Conservation (phyloP, 2,888 invertebrate species). For the Myathropa florea region DNA sequence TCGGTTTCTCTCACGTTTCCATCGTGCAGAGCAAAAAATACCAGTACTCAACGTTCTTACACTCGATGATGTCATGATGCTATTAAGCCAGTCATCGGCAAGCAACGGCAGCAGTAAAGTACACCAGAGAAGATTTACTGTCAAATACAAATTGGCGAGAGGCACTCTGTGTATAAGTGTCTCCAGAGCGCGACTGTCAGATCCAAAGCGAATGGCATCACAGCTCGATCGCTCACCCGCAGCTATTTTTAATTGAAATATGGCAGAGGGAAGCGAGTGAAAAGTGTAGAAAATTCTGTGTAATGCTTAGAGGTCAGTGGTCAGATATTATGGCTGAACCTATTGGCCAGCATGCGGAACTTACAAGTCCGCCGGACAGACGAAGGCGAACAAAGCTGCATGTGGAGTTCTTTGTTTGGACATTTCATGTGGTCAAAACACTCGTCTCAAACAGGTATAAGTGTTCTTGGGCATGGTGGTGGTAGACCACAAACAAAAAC, state of each 20-base stretch:
- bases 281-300: slow-evolving; percentile 49
- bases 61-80: slow-evolving; percentile 62
- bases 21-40: slow-evolving; percentile 34
- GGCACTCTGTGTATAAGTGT: slow-evolving; percentile 38
- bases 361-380: slow-evolving; percentile 35
- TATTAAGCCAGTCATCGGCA: slow-evolving; percentile 11
- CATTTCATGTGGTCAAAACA: slow-evolving; percentile 63
- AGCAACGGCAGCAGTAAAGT: neutral
- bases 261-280: slow-evolving; percentile 11
- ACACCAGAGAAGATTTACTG: slow-evolving; percentile 45
- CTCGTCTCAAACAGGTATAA: slow-evolving; percentile 29
- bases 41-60: slow-evolving; percentile 10
- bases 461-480: slow-evolving; percentile 24
- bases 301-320: slow-evolving; percentile 53
- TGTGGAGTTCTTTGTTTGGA: slow-evolving; percentile 61
- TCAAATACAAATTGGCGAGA: slow-evolving; percentile 15
- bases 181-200: neutral
- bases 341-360: slow-evolving; percentile 60
- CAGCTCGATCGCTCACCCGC: slow-evolving; percentile 55
- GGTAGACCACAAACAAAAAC: slow-evolving; percentile 34
- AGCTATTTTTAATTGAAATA: slow-evolving; percentile 61
- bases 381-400: slow-evolving; percentile 46
- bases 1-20: slow-evolving; percentile 58
- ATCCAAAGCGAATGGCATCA: slow-evolving; percentile 26
- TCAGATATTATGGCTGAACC: slow-evolving; percentile 44